Evolutionary conservation across 2,797 vertebrate genomes (phyloP), one percentile per base, ranked within the genome.

Genomic region (Lepilemur septentrionalis): DNA sequence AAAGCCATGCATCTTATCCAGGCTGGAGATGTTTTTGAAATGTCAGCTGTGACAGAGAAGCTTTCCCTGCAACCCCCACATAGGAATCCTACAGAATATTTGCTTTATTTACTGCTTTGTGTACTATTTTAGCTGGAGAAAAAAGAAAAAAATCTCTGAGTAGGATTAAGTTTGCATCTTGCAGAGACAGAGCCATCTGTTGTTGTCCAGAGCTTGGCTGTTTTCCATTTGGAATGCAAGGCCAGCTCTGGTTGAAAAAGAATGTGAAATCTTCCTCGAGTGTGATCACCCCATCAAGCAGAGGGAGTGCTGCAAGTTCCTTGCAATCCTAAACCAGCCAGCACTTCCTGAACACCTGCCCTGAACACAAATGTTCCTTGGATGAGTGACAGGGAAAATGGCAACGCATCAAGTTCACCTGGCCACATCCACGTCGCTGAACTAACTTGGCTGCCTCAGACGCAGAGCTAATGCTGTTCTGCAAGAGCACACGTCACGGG

Each of bases 121-220:
- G 12, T 52, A 89, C 76, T 69, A 3, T 81, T 89, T 94, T 23
- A 96, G 50, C 73, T 85, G 70, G 35, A 76, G 69, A 96, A 96
- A 96, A 52, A 87, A 92, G 73, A 75, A 96, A 96, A 96, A 88
- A 92, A 72, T 82, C 92, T 82, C 83, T 13, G 28, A 79, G 85
- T 0, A 43, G 10, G n/a, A 85, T 92, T 76, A 79, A 95, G 35
- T 82, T 93, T 89, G 59, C 94, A n/a, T 12, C 89, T 73, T 48
- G 93, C 94, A 83, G 76, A 73, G 35, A 94, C 69, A 25, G 75
- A 83, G 72, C 78, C 82, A 84, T n/a, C 87, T 93, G 89, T 35
- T 95, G 72, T 52, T 73, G 65, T 89, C 75, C 63, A 84, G 75
- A 97, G 41, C 7, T 92, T 94, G 59, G 23, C n/a, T 86, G 30